Evolutionary conservation across 1,140 invertebrate genomes (phyloP).

Genomic region (Cecropterus lyciades): DNA sequence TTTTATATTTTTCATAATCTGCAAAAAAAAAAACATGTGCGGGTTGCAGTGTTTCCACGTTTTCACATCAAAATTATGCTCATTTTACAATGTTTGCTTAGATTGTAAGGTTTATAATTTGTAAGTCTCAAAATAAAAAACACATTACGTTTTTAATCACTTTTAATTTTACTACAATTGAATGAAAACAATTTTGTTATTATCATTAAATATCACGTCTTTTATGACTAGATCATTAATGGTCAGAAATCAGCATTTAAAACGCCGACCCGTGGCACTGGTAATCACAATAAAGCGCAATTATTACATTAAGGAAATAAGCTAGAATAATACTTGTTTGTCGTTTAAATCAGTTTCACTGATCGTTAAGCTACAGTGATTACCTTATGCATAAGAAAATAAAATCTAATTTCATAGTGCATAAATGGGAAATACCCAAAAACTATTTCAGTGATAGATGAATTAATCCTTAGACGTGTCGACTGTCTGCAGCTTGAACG

Average conservation of each 20-base stretch:
- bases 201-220: conserved; percentile 31
- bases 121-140: conserved; percentile 19
- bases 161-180: conserved; percentile 32
- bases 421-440: not conserved
- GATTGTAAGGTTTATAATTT: not conserved
- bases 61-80: too few relatives aligned
- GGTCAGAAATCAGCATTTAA: conserved; percentile 7
- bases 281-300: conserved; percentile 25
- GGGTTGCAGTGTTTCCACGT: too few relatives aligned
- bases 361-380: conserved; percentile 27
- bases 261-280: conserved; percentile 22
- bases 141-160: conserved; percentile 6
- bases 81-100: not conserved
- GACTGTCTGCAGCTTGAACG: conserved; percentile 59
- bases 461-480: conserved; percentile 26
- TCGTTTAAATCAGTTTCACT: conserved; percentile 44
- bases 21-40: too few relatives aligned
- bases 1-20: too few relatives aligned
- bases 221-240: conserved; percentile 27
- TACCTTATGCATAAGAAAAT: conserved; percentile 17
- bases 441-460: not conserved
- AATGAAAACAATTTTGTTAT: conserved; percentile 28
- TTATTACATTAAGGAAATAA: conserved; percentile 14
- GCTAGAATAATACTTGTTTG: conserved; percentile 24
- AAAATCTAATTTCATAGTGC: conserved; percentile 19